Base-by-base conservation (phyloP, 2,797 vertebrate genomes). In the Atherinosoma microstoma region DNA sequence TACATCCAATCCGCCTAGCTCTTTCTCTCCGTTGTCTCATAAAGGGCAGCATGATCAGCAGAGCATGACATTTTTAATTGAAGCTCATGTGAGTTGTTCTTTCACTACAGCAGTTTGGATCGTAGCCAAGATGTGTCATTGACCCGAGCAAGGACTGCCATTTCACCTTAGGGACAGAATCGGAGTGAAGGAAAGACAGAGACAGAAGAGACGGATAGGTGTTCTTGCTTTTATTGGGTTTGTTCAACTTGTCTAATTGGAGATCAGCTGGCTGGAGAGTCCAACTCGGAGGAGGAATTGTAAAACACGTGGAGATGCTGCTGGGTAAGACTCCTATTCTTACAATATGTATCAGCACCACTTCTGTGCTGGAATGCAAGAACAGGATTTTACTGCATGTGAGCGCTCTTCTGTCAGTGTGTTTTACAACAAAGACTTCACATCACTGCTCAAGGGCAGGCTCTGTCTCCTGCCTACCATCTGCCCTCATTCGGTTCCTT, bases 51-150 rank as follows among this genome's bases (percentile, higher is more conserved):
- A 54, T 58, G 89, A 88, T 87, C 92, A 82, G 83, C 79, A 36
- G 84, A 90, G 93, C 93, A 74, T 86, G 81, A 78, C 86, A 91
- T 90, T 92, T 93, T 93, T 94, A 93, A 94, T 91, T 89, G 93
- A 92, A 82, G 86, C 86, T 63, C 85, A 78, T 70, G 76, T 82
- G 86, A 80, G 58, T 71, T 64, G 71, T 82, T 89, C 77, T 87
- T 72, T 58, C 70, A 81, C 91, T 58, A 75, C 64, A 16, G 83
- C 86, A 47, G 47, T 78, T 86, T 89, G 91, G 84, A 89, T 84
- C 61, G 6, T 16, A 70, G 83, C 90, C 83, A 78, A 56, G 72
- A 87, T 73, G 89, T 82, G 86, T 77, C 84, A 78, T 27, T 89
- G 87, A 91, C 85, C 56, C 9, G 80, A 80, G 42, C 78, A 66